Evolutionary conservation across 2,888 invertebrate genomes (phyloP).

Genomic region (Thecocarcelia acutangulata): DNA sequence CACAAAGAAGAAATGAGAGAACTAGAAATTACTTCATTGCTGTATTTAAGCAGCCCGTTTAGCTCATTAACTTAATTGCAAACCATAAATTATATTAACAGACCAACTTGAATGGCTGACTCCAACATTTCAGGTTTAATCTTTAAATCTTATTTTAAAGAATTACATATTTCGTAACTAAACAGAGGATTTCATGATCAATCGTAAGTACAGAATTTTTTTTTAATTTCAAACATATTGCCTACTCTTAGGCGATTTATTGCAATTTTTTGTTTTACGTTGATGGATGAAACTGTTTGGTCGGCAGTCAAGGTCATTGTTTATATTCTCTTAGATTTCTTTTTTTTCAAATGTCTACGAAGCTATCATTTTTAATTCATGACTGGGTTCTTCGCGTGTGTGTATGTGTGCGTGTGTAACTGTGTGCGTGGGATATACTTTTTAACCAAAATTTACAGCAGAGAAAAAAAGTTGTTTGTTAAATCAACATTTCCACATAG

Average conservation of each 20-base stretch:
- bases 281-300: conserved; percentile 9
- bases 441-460: background rate
- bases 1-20: background rate
- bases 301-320: conserved; percentile 35
- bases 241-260: conserved; percentile 32
- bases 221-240: conserved; percentile 20
- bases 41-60: conserved; percentile 5
- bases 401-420: background rate
- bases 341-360: conserved; percentile 14
- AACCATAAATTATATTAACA: conserved; percentile 60
- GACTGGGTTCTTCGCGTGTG: conserved; percentile 20
- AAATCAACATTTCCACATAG: conserved; percentile 27
- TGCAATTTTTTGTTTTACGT: background rate
- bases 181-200: conserved; percentile 3
- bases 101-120: background rate
- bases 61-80: conserved; percentile 61
- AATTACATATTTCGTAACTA: background rate
- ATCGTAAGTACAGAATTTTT: background rate
- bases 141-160: too few relatives aligned
- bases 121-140: background rate
- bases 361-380: conserved; percentile 61
- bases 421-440: too few relatives aligned
- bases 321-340: background rate
- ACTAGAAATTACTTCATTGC: background rate
- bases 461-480: conserved; percentile 10